Percentiles rank a stretch among this genome's conserved stretches.
Evolutionary conservation across 2,797 vertebrate species (phyloP).

Genomic region (Rhynchonycteris naso): DNA sequence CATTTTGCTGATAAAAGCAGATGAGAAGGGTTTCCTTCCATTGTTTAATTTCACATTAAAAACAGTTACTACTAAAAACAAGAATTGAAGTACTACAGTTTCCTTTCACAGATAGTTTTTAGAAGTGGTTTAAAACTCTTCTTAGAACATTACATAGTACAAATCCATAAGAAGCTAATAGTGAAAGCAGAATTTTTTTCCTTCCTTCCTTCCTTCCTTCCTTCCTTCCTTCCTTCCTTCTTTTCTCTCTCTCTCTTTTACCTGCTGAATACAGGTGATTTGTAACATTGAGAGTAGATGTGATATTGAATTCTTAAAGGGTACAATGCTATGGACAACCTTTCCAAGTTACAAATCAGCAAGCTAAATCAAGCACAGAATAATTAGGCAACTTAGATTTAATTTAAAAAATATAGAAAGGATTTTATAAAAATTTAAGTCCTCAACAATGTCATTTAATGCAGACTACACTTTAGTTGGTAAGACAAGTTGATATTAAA

Average conservation of each 20-base stretch:
- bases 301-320: background rate
- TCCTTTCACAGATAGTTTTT: slow-evolving; percentile 65
- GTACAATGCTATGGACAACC: background rate
- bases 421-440: slow-evolving; percentile 39
- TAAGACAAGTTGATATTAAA: slow-evolving; percentile 4
- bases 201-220: background rate
- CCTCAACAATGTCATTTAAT: slow-evolving; percentile 3
- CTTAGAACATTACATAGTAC: slow-evolving; percentile 45
- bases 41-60: slow-evolving; percentile 75
- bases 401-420: background rate
- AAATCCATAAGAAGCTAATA: slow-evolving; percentile 23
- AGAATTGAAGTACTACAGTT: slow-evolving; percentile 36
- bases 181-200: slow-evolving; percentile 28
- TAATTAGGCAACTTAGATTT: slow-evolving; percentile 14
- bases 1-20: slow-evolving; percentile 72
- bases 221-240: background rate
- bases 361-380: slow-evolving; percentile 22
- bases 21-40: slow-evolving; percentile 69
- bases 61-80: slow-evolving; percentile 71
- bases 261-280: background rate
- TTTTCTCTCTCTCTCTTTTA: background rate
- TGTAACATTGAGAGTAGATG: background rate
- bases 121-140: slow-evolving; percentile 64
- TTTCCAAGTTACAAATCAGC: background rate
- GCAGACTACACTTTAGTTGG: background rate